Conservation (phyloP, 1,140 invertebrate genomes). For the Goniozus legneri region DNA sequence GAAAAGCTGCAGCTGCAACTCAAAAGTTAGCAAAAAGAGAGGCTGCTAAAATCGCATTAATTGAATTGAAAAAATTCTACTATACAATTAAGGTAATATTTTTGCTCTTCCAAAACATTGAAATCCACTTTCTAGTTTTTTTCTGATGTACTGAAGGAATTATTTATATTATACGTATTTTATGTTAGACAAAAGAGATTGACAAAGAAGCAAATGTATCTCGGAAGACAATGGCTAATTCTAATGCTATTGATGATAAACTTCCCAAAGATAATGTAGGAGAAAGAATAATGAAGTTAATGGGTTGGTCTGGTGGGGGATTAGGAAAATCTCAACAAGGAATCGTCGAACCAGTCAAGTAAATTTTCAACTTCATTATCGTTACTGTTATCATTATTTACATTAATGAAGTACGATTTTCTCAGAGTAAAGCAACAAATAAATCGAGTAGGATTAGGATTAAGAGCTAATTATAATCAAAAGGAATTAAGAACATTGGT, state of each 20-base stretch:
- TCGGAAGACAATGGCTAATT: constrained; percentile 11
- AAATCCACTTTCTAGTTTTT: neutral
- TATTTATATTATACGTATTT: too few relatives aligned
- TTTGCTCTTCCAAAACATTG: neutral
- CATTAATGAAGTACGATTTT: constrained; percentile 1
- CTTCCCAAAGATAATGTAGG: constrained; percentile 59
- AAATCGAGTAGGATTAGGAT: constrained; percentile 41
- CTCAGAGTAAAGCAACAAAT: constrained; percentile 46
- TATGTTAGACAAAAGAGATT: too few relatives aligned
- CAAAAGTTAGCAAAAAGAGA: constrained; percentile 49
- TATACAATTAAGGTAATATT: constrained; percentile 56
- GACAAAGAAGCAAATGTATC: constrained; percentile 7
- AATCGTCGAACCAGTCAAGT: constrained; percentile 63
- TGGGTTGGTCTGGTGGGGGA: constrained; percentile 80
- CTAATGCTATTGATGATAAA: constrained; percentile 15
- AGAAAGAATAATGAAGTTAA: constrained; percentile 69
- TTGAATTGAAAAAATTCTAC: constrained; percentile 48
- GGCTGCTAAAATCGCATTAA: constrained; percentile 46
- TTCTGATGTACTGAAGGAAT: neutral
- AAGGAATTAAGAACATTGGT: constrained; percentile 45
- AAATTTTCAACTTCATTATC: constrained; percentile 1
- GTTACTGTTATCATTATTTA: constrained; percentile 5
- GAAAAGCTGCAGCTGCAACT: constrained; percentile 28
- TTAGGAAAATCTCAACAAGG: constrained; percentile 69
- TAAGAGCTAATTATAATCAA: constrained; percentile 37